Base-by-base conservation (phyloP, 2,113 vertebrate genomes). In the Lycaon pictus region DNA sequence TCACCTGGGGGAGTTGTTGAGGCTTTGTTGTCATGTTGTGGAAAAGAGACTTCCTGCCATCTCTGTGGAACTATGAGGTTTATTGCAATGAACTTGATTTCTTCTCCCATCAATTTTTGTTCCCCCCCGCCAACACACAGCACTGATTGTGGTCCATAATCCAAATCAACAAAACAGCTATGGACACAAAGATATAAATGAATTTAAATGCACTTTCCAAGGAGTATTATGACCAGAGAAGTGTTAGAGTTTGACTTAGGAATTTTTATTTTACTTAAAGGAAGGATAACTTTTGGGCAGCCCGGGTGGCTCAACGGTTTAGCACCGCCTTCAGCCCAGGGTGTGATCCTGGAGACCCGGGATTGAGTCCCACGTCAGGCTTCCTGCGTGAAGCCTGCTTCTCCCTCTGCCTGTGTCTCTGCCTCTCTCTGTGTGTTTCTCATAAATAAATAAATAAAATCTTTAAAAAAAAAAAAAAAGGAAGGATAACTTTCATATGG, bases 161-260 rank as follows among this genome's bases (percentile, higher is more conserved):
- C n/a, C 35, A 93, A 92, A 72, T 53, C 7, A 25, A 51, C 25
- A 72, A 56, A 89, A 60, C 13, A 53, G 10, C 6, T 13, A 9
- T 37, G 37, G 32, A 60, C 11, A 65, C 35, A 85, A 81, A 94
- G 22, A 43, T 58, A 76, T 13, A 60, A 53, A 94, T 72, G 48
- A 69, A 77, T 81, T 94, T 74, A 69, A 90, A 77, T 84, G 74
- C 37, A 48, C 69, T 85, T 92, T 72, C 43, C 85, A 85, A 81
- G 32, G 23, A 65, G 27, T 63, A 3, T 72, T 72, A 69, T 93
- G 63, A n/a, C 20, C 27, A 79, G 25, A 72, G 0, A 92, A 60
- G 27, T 85, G 15, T 85, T 84, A 95, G 56, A 79, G 43, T 92
- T 29, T 32, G 2, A 67, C 25, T 79, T 53, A 37, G 62, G 22